Base-by-base conservation (phyloP, 2,797 vertebrate genomes). In the Phaenicophaeus curvirostris region DNA sequence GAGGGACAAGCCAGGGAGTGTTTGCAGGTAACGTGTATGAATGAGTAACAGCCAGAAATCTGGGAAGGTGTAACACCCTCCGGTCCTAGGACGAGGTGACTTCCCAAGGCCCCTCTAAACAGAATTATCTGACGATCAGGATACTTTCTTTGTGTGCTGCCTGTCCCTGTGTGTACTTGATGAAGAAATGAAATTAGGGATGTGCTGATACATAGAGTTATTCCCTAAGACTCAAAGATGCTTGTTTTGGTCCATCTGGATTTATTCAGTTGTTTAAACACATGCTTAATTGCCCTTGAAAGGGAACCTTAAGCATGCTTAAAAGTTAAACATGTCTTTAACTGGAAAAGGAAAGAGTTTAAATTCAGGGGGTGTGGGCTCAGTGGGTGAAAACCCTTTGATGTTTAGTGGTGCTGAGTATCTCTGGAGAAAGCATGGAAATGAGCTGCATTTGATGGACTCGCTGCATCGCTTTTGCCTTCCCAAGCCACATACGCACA, bases 191-290 rank as follows among this genome's bases (percentile, higher is more conserved):
- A 50, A 82, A 86, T 41, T 15, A 30, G 11, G 15, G 7, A 3
- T 39, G 21, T 62, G 25, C 15, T 54, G 48, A 11, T 79, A 39
- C 0, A 6, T 51, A 30, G 39, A 78, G 59, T 59, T 84, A 58
- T 61, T 85, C 10, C 30, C 24, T 27, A 33, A 89, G 21, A 30
- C 50, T 68, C 37, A 31, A 27, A 35, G 65, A 28, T 74, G 50
- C 39, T 65, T 80, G 12, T 54, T 93, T 79, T 80, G 21, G n/a
- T 87, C 84, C 69, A 76, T 89, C 50, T 83, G 42, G 58, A 41
- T 75, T 86, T 77, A 76, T 63, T 75, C 46, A 59, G 51, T 75
- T 77, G 66, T 76, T 95, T 78, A 66, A 78, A 72, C 37, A 46
- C 30, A 5, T 44, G 58, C 51, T 85, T 80, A 82, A 83, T 87